Evolutionary conservation across 2,888 invertebrate species (phyloP), one percentile per base, ranked within the genome.

Genomic region (Temnothorax unifasciatus): DNA sequence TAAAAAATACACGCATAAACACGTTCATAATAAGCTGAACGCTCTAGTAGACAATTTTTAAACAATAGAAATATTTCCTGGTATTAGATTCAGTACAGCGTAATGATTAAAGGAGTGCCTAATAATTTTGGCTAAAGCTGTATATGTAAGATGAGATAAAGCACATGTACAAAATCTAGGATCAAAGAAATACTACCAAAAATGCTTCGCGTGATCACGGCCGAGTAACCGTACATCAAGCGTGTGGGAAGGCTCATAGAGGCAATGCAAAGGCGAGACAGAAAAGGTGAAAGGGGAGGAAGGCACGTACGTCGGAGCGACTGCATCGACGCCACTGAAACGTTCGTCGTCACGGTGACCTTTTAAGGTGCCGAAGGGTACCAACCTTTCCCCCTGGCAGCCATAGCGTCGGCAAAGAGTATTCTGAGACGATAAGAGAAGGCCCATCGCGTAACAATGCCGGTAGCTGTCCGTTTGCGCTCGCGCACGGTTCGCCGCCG

Each of bases 381-480:
- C 73, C 87, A 84, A 34, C 83, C 87, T 84, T 82, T 59, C 71
- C 50, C 64, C 59, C 41, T 44, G 57, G 63, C 86, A 44, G 34
- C 66, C n/a, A 18, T 34, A 66, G 25, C 38, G 74, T 54, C 77
- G 75, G 75, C 77, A 66, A 57, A 76, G 83, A 85, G 83, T 69
- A 79, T 85, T 73, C 87, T 66, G 63, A 84, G 64, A 84, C 90
- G 92, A 91, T 91, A 91, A 90, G 90, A 90, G 90, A 76, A 83
- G 74, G 66, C 54, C 81, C 76, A 71, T 85, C 77, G 89, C 90
- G 89, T 91, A 92, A 92, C 92, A 92, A 92, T 92, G 92, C 89
- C 79, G 89, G 91, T 88, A 90, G 88, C 88, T 68, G 66, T 68
- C 83, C 83, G 75, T 76, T 82, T 79, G 84, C 75, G 69, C 66